These are phyloP conservation scores for Anthopleura sola DNA, from an alignment of 64 coral and sea anemone genomes.

Conservation along the genomic window DNA sequence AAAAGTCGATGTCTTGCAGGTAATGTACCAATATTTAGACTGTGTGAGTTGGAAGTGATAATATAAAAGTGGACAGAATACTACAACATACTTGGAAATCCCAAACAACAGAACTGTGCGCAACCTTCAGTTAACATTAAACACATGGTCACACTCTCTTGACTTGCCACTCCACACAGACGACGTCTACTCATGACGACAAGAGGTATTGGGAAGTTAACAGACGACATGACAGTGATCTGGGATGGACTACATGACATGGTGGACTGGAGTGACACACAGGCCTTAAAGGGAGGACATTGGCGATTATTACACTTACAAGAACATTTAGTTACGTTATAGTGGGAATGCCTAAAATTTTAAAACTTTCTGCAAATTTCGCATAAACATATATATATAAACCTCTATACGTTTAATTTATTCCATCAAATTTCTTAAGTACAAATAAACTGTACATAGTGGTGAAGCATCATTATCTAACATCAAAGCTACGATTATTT, in stretches of 20 bases:
- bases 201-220: not conserved
- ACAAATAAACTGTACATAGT: not conserved
- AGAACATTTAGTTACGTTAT: not conserved
- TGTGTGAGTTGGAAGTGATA: slow-evolving; percentile 3
- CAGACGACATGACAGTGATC: slow-evolving; percentile 5
- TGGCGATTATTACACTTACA: not conserved
- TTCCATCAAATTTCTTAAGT: not conserved
- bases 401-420: slow-evolving; percentile 10
- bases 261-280: not conserved
- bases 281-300: not conserved
- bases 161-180: slow-evolving; percentile 10
- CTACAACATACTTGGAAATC: slow-evolving; percentile 22
- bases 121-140: not conserved
- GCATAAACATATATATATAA: not conserved
- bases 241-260: slow-evolving; percentile 9
- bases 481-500: not conserved
- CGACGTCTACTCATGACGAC: not conserved
- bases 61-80: slow-evolving; percentile 22
- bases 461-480: not conserved
- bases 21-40: slow-evolving; percentile 23
- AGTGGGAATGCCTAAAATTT: not conserved
- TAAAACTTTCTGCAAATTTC: not conserved
- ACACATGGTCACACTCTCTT: slow-evolving; percentile 14
- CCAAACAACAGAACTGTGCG: slow-evolving; percentile 16
- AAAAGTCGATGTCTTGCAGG: slow-evolving; percentile 2